Evolutionary conservation across 1,140 invertebrate genomes (phyloP).

Genomic region (Papilio xuthus): DNA sequence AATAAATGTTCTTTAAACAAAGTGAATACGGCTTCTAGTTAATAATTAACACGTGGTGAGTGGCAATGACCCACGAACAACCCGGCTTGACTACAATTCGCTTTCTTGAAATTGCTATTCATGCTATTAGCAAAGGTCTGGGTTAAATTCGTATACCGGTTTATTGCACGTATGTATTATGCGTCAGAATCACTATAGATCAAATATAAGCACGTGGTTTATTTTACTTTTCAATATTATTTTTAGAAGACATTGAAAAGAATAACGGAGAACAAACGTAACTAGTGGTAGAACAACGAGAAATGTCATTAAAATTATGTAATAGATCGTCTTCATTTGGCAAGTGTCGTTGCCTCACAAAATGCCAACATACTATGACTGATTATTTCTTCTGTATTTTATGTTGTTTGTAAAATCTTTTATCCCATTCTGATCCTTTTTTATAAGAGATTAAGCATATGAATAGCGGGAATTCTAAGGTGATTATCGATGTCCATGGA

Average conservation of each 20-base stretch:
- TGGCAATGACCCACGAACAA: conserved; percentile 2
- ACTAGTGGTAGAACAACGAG: background rate
- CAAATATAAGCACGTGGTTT: background rate
- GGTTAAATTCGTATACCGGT: conserved; percentile 8
- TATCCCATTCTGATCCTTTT: background rate
- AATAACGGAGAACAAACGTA: background rate
- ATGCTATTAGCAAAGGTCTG: conserved; percentile 15
- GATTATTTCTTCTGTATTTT: background rate
- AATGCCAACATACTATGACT: background rate
- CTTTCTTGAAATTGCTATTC: conserved; percentile 20
- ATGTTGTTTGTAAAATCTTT: background rate
- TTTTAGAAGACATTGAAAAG: background rate
- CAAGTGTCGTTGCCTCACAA: background rate
- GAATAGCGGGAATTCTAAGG: too few relatives aligned
- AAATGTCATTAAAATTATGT: conserved; percentile 1
- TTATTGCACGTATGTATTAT: background rate
- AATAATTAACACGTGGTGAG: background rate
- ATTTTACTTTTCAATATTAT: background rate
- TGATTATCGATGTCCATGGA: too few relatives aligned
- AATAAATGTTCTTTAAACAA: background rate
- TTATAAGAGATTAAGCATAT: too few relatives aligned
- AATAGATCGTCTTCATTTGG: background rate
- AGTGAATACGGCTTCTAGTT: background rate
- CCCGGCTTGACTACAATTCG: conserved; percentile 4
- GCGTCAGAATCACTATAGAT: background rate